Conservation (phyloP, 2,797 vertebrate genomes). For the Hipposideros larvatus region DNA sequence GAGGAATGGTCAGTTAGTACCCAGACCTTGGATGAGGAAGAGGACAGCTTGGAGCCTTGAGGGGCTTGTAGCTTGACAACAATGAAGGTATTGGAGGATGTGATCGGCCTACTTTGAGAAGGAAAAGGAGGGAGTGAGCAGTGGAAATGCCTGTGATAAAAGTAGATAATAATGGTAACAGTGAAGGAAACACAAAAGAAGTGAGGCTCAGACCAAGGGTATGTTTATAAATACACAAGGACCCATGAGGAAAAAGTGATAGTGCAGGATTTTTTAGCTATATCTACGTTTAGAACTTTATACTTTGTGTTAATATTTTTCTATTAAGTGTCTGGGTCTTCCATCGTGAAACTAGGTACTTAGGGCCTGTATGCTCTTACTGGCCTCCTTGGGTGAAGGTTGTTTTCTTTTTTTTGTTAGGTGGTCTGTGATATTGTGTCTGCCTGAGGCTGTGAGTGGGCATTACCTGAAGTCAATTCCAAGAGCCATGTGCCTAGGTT, state of each 20-base stretch:
- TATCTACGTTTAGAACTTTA: not conserved
- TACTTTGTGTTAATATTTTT: slow-evolving; percentile 4
- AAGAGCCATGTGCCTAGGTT: not conserved
- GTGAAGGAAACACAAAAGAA: slow-evolving; percentile 21
- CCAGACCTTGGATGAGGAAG: not conserved
- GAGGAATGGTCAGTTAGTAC: not conserved
- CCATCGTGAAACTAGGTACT: not conserved
- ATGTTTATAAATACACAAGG: not conserved
- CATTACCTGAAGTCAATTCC: not conserved
- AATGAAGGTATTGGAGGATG: not conserved
- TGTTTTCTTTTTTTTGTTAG: not conserved
- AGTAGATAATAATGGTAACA: not conserved
- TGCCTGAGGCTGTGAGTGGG: not conserved
- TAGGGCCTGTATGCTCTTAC: not conserved
- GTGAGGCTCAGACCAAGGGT: not conserved
- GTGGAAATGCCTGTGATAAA: not conserved
- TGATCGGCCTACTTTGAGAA: not conserved
- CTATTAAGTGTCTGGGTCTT: not conserved
- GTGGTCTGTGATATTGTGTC: not conserved
- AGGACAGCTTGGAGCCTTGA: not conserved
- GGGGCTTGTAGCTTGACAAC: not conserved
- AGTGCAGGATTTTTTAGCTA: not conserved
- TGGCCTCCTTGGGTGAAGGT: not conserved
- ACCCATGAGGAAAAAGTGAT: not conserved
- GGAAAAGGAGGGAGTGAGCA: not conserved